Percentiles rank a stretch among this genome's conserved stretches.
Evolutionary conservation across 2,113 vertebrate genomes (phyloP).

Genomic region (Camelus dromedarius): DNA sequence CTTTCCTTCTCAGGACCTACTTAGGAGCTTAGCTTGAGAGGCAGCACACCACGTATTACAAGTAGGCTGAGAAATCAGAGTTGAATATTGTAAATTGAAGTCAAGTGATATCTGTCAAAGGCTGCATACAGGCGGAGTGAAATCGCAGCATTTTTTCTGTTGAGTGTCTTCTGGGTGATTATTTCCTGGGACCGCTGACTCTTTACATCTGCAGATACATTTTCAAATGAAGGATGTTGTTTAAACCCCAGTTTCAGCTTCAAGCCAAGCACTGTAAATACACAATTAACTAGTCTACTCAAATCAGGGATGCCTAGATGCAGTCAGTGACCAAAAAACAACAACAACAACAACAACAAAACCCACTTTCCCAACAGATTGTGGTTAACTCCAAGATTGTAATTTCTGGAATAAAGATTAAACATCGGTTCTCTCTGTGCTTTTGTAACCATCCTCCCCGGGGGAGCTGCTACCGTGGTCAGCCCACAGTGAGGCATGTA

Average conservation of each 20-base stretch:
- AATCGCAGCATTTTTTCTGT: slow-evolving; percentile 43
- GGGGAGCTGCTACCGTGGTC: not conserved
- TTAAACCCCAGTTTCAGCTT: slow-evolving; percentile 37
- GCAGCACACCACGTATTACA: not conserved
- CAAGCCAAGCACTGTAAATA: not conserved
- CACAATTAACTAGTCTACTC: not conserved
- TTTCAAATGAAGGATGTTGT: slow-evolving; percentile 1
- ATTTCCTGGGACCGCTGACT: not conserved
- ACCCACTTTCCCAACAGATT: not conserved
- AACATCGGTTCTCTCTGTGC: not conserved
- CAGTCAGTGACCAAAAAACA: not conserved
- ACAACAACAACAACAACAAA: too few species aligned
- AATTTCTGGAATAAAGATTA: slow-evolving; percentile 34
- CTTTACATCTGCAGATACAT: not conserved
- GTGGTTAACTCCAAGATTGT: not conserved
- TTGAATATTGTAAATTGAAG: slow-evolving; percentile 27
- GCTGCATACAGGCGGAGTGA: slow-evolving; percentile 31
- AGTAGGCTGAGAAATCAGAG: not conserved
- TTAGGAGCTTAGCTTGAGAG: not conserved
- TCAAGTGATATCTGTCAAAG: slow-evolving; percentile 39
- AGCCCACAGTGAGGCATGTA: not conserved
- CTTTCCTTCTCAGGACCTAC: not conserved
- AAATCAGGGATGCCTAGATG: not conserved
- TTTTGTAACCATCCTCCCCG: not conserved
- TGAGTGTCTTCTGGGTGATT: slow-evolving; percentile 20